phyloP scores from a whole-genome alignment of 2,113 vertebrate genomes.

The Petroica traversi region DNA sequence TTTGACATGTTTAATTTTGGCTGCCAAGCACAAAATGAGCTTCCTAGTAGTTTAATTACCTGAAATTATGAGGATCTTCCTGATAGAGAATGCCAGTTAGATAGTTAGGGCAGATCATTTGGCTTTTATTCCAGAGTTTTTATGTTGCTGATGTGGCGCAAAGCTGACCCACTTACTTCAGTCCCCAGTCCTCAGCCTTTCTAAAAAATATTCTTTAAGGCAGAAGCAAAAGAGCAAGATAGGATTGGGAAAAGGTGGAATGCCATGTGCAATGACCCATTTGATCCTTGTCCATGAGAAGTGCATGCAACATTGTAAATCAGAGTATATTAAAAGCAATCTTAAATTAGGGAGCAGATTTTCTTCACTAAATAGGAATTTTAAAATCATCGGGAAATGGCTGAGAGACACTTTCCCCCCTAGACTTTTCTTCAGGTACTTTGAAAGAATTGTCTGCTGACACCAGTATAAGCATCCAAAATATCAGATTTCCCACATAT shows the following conservation, averaged over 20 bases:
- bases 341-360: neutral
- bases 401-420: neutral
- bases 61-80: constrained; percentile 37
- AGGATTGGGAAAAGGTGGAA: neutral
- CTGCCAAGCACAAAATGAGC: constrained; percentile 16
- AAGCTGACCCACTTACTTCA: neutral
- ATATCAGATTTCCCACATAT: neutral
- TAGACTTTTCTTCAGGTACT: neutral
- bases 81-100: neutral
- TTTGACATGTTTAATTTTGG: constrained; percentile 18
- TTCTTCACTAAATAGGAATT: neutral
- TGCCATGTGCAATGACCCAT: rapidly evolving
- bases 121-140: neutral
- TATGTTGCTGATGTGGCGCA: neutral
- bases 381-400: neutral
- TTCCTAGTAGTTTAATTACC: constrained; percentile 43
- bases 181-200: neutral
- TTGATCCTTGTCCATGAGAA: neutral
- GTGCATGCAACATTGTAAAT: rapidly evolving
- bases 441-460: neutral
- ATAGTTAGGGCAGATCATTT: neutral
- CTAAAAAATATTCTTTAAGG: neutral
- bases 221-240: neutral
- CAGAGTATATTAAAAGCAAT: neutral
- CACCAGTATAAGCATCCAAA: neutral